Evolutionary conservation across 2,113 vertebrate species (phyloP), one percentile per base, ranked within the genome.

Genomic region (Trogon melanurus): DNA sequence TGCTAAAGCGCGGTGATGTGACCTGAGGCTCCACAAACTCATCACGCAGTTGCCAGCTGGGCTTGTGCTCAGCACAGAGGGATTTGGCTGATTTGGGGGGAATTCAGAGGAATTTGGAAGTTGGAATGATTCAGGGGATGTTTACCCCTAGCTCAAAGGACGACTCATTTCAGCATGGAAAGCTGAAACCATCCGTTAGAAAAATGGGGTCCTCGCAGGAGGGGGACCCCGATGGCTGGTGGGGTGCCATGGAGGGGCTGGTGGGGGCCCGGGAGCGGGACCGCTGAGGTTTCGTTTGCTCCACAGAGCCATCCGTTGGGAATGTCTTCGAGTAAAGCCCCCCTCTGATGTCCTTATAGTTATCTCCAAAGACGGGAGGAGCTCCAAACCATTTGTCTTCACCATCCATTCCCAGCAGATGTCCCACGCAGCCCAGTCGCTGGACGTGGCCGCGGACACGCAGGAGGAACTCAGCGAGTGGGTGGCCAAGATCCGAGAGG

Each of bases 401-500:
- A 98, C 99, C 87, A 98, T 99, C 95, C 97, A 97, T 97, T 97
- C 97, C 92, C 97, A 97, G 98, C 83, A 98, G 11, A 97, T 98
- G 89, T 91, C 98, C 4, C 98, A 98, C 48, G 98, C 97, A 48
- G 96, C 99, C 69, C 97, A 96, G 62, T 93, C 97, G 0, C 85
- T 99, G 96, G 99, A 99, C 1, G 98, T 99, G 8, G 99, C 99
- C 26, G 98, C 99, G 0, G 99, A 97, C 95, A 98, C 98, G 0
- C 98, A 97, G 84, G 99, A 99, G 38, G 99, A 99, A 50, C 98
- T 99, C 72, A 99, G 98, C 69, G 99, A 99, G 95, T 99, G 99
- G 99, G 98, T 99, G 98, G 66, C 96, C 47, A 99, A 99, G 97
- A 99, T 99, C 97, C 98, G 99, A 1, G 99, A 99, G 91, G 99